These are phyloP conservation scores for Danio tinwini DNA, from an alignment of 2,797 vertebrate genomes.

Conservation along the genomic window DNA sequence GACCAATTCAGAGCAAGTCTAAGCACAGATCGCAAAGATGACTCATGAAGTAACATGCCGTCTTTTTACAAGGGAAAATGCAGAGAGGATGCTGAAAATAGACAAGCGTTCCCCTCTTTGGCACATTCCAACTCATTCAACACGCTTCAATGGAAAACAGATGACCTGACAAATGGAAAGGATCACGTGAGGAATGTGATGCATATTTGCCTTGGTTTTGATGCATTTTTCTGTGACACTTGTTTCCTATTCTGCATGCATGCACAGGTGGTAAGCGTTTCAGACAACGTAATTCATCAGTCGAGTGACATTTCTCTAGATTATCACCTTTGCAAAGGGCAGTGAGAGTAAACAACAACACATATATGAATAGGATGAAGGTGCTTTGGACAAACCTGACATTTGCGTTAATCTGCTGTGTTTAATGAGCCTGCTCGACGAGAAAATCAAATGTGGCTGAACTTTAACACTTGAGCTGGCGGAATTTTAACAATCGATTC, in stretches of 20 bases:
- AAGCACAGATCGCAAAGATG: constrained; percentile 47
- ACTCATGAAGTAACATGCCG: constrained; percentile 49
- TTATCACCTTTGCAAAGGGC: constrained; percentile 37
- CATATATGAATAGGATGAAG: background rate
- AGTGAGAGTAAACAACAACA: constrained; percentile 18
- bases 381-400: constrained; percentile 22
- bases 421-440: constrained; percentile 40
- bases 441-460: constrained; percentile 22
- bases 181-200: constrained; percentile 3
- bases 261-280: background rate
- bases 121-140: constrained; percentile 52
- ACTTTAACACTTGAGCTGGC: constrained; percentile 28
- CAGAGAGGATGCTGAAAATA: constrained; percentile 44
- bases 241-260: background rate
- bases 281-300: constrained; percentile 9
- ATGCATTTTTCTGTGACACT: background rate
- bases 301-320: constrained; percentile 14
- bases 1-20: constrained; percentile 51
- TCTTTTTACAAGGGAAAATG: constrained; percentile 56
- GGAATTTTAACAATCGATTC: background rate
- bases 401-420: constrained; percentile 5
- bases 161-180: constrained; percentile 6
- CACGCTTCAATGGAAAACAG: constrained; percentile 40
- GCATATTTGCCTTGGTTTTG: background rate
- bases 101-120: constrained; percentile 52